phyloP scores from a whole-genome alignment of 2,113 vertebrate genomes.

The Pseudolaguvia tuberculata region DNA sequence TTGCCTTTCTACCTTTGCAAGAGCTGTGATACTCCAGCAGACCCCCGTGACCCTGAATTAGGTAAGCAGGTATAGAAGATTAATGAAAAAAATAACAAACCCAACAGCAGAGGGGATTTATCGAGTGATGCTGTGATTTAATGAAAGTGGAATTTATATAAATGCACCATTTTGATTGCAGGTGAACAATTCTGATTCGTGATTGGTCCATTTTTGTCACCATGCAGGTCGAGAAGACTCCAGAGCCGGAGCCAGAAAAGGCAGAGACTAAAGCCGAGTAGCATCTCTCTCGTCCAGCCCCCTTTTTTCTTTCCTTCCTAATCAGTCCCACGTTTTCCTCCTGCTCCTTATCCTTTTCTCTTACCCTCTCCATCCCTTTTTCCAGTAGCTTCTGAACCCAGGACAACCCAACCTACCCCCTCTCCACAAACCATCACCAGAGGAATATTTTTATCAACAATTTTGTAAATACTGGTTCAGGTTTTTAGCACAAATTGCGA shows the following conservation, averaged over 20 bases:
- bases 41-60: too few relatives aligned
- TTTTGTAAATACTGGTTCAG: constrained; percentile 62
- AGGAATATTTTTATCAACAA: constrained; percentile 62
- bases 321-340: constrained; percentile 8
- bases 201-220: constrained; percentile 20
- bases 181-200: neutral
- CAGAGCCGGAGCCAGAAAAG: constrained; percentile 47
- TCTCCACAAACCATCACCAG: constrained; percentile 50
- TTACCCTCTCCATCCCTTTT: neutral
- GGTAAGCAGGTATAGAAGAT: too few relatives aligned
- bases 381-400: constrained; percentile 29
- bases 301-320: neutral
- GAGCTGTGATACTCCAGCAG: too few relatives aligned
- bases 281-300: constrained; percentile 37
- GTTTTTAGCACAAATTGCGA: constrained; percentile 61
- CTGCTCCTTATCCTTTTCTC: neutral
- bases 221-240: constrained; percentile 52
- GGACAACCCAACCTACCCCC: constrained; percentile 38
- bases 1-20: too few relatives aligned
- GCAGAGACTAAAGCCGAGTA: constrained; percentile 55
- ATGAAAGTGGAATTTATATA: constrained; percentile 5
- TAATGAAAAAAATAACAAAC: too few relatives aligned
- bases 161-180: constrained; percentile 1
- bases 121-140: neutral
- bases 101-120: neutral